Conservation (phyloP, 2,888 invertebrate genomes). For the Aelia acuminata region DNA sequence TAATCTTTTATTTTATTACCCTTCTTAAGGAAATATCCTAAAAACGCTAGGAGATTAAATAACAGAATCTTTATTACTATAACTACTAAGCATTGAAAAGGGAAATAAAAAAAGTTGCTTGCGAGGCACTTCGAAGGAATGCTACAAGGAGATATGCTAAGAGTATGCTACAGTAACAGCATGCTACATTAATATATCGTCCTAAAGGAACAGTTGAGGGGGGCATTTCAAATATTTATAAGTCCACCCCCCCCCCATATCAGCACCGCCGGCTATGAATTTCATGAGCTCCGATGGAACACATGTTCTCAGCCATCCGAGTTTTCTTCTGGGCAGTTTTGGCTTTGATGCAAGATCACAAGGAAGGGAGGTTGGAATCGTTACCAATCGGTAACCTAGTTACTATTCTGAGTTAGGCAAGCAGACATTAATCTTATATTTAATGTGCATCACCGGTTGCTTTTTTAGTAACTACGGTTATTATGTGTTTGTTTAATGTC, state of each 20-base stretch:
- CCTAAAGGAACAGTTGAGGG: neutral
- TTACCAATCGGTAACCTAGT: neutral
- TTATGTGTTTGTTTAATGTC: no score
- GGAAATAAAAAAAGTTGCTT: neutral
- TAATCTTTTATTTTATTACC: no score
- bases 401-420: neutral
- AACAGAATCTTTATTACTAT: neutral
- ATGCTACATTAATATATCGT: conserved; percentile 24
- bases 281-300: neutral
- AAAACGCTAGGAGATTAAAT: neutral
- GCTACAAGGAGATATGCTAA: neutral
- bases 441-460: no score
- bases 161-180: conserved; percentile 16
- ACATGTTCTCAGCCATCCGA: neutral
- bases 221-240: conserved; percentile 23
- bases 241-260: neutral
- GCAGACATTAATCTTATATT: no score
- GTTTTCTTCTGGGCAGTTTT: neutral
- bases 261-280: conserved; percentile 24
- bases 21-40: no score
- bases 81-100: neutral
- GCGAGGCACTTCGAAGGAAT: neutral
- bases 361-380: neutral
- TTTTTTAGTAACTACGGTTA: no score
- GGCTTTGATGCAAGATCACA: neutral